Evolutionary conservation across 2,797 vertebrate genomes (phyloP).

Genomic region (Limnodromus scolopaceus): DNA sequence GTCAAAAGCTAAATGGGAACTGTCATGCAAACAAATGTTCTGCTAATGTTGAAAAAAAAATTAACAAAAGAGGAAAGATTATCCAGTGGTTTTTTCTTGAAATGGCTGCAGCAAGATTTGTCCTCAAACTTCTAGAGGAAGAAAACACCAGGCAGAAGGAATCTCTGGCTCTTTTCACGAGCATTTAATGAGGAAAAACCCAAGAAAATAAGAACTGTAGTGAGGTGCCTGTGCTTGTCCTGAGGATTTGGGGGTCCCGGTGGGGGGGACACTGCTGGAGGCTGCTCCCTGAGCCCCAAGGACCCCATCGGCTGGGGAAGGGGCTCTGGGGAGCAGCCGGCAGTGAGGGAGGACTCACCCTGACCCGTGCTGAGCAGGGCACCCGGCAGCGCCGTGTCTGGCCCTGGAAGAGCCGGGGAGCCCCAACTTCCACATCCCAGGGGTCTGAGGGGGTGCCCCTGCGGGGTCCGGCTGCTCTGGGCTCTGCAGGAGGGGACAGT

Average conservation of each 20-base stretch:
- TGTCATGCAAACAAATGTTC: conserved; percentile 9
- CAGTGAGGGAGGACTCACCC: conserved; percentile 67
- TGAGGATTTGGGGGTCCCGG: accelerated
- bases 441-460: conserved; percentile 74
- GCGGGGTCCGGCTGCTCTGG: conserved; percentile 80
- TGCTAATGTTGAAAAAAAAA: not conserved
- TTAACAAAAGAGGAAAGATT: not conserved
- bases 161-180: not conserved
- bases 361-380: conserved; percentile 82
- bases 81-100: not conserved
- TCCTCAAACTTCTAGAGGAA: not conserved
- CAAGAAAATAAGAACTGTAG: not conserved
- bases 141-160: not conserved
- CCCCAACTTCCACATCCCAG: conserved; percentile 81
- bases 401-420: conserved; percentile 78
- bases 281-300: not conserved
- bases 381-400: conserved; percentile 76
- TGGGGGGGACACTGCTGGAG: not conserved
- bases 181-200: accelerated
- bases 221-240: accelerated
- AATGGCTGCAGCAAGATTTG: not conserved
- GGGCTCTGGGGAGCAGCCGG: accelerated
- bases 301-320: accelerated
- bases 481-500: conserved; percentile 62
- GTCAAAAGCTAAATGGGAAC: conserved; percentile 33